phyloP scores from a whole-genome alignment of 2,797 vertebrate genomes.

The Potorous gilbertii region DNA sequence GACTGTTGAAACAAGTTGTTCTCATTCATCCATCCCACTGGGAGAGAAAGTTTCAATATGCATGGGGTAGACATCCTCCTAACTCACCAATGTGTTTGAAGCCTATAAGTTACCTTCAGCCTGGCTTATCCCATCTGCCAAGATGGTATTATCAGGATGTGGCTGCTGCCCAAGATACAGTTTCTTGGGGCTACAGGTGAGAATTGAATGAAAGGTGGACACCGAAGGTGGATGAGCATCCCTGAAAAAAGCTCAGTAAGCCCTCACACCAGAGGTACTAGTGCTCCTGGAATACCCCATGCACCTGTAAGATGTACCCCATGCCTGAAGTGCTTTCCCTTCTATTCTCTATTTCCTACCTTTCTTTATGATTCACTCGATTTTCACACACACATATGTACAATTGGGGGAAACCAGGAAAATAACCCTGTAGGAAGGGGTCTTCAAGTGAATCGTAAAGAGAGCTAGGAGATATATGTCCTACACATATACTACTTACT shows the following conservation, averaged over 20 bases:
- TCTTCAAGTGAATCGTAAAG: no score
- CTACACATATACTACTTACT: background rate
- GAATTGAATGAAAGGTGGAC: background rate
- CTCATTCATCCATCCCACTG: background rate
- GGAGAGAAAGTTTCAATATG: background rate
- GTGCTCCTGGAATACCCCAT: background rate
- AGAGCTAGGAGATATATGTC: background rate
- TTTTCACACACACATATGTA: no score
- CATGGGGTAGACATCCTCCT: background rate
- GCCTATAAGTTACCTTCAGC: background rate
- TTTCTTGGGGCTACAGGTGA: background rate
- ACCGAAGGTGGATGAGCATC: background rate
- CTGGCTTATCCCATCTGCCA: background rate
- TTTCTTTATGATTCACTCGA: background rate
- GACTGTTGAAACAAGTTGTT: background rate
- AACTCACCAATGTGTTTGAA: background rate
- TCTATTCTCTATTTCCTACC: background rate
- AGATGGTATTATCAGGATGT: background rate
- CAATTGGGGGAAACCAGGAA: no score
- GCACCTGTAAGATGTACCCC: background rate
- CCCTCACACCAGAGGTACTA: background rate
- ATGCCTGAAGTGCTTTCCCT: background rate
- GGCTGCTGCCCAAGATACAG: background rate
- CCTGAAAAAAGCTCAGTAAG: background rate
- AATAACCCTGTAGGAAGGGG: no score